phyloP scores from a whole-genome alignment of 2,888 invertebrate species.

The Nephrocerus scutellatus region DNA sequence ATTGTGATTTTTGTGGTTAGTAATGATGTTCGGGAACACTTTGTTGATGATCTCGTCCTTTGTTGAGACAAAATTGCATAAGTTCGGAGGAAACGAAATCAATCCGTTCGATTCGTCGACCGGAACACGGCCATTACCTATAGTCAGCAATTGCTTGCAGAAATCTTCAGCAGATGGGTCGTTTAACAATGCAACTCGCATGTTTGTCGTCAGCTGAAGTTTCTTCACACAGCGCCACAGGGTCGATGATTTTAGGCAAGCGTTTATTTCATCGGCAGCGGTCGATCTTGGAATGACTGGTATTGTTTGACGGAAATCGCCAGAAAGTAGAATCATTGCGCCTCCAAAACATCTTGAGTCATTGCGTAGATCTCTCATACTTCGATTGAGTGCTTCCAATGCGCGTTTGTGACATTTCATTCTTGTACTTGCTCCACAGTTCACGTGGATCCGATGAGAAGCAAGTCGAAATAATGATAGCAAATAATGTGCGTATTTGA shows the following conservation, averaged over 20 bases:
- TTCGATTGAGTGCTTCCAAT: no score
- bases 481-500: no score
- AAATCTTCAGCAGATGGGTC: slow-evolving; percentile 15
- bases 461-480: no score
- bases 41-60: slow-evolving; percentile 26
- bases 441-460: slow-evolving; percentile 11
- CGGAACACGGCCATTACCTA: slow-evolving; percentile 1
- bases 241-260: slow-evolving; percentile 7
- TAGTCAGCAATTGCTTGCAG: slow-evolving; percentile 7
- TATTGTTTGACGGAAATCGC: slow-evolving; percentile 18
- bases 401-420: slow-evolving; percentile 17
- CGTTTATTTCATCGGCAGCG: no score
- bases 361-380: no score
- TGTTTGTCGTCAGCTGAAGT: slow-evolving; percentile 11
- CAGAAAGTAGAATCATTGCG: slow-evolving; percentile 14
- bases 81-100: slow-evolving; percentile 8
- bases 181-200: slow-evolving; percentile 17
- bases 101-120: background rate
- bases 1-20: slow-evolving; percentile 11
- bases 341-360: no score
- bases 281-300: no score
- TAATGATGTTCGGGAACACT: slow-evolving; percentile 27
- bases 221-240: slow-evolving; percentile 16
- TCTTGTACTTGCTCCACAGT: slow-evolving; percentile 15
- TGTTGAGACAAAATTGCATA: slow-evolving; percentile 19